Conservation (phyloP, 2,888 invertebrate genomes). For the Drosophila ezoana region DNA sequence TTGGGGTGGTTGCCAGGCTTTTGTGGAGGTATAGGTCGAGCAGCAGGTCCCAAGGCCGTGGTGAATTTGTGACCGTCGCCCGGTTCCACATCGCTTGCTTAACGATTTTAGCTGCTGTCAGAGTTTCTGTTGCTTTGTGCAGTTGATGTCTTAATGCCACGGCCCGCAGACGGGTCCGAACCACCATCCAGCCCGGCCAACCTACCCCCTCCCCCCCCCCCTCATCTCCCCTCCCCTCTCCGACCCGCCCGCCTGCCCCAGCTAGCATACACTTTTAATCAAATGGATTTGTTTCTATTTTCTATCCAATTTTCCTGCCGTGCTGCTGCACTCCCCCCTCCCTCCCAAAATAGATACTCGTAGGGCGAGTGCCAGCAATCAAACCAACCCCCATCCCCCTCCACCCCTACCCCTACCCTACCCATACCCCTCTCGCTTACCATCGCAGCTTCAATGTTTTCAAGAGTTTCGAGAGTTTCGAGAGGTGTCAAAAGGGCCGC, state of each 20-base stretch:
- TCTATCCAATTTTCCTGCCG: slow-evolving; percentile 48
- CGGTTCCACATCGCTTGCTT: slow-evolving; percentile 71
- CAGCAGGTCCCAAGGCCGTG: slow-evolving; percentile 31
- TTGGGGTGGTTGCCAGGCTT: not conserved
- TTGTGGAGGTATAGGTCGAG: not conserved
- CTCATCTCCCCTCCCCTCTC: slow-evolving; percentile 2
- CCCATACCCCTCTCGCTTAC: not conserved
- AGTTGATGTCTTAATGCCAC: slow-evolving; percentile 72
- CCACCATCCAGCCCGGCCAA: not conserved
- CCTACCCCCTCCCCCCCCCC: slow-evolving; percentile 6
- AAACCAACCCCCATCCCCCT: not conserved
- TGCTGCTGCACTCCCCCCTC: slow-evolving; percentile 2
- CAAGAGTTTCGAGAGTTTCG: not conserved
- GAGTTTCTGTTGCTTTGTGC: slow-evolving; percentile 19
- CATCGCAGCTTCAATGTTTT: not conserved
- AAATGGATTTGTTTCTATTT: slow-evolving; percentile 76
- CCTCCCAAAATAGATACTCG: slow-evolving; percentile 51
- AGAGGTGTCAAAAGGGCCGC: slow-evolving; percentile 32
- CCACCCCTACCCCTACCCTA: not conserved
- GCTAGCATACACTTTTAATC: slow-evolving; percentile 60
- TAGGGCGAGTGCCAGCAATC: not conserved
- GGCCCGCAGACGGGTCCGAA: not conserved
- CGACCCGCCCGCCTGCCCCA: not conserved
- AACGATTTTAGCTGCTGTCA: slow-evolving; percentile 69
- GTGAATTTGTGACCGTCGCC: slow-evolving; percentile 33